Base-by-base conservation (phyloP, 2,113 vertebrate genomes). In the Epinephelus moara region DNA sequence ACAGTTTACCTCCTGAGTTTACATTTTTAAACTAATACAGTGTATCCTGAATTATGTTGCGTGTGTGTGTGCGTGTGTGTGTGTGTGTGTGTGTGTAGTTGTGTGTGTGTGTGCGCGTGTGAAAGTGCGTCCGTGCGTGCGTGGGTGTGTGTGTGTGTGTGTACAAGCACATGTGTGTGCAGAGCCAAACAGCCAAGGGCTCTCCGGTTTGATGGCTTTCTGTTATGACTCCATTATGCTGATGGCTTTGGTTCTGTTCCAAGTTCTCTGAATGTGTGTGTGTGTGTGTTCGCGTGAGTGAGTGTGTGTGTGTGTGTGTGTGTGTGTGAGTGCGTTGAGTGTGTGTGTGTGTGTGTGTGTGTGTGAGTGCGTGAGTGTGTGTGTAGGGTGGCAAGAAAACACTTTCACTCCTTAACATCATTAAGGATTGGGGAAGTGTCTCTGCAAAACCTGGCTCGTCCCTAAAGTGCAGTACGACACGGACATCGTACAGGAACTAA, bases 211-310 rank as follows among this genome's bases (percentile, higher is more conserved):
- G 90, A 90, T 89, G 85, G 81, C n/a, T 89, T 68, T 76, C 81
- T 85, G 84, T 89, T 89, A 84, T 90, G 89, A 84, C 82, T 90
- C 89, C 85, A 94, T 95, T 93, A 94, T 91, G 87, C 90, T 93
- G 89, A 93, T 86, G 85, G 89, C 88, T 92, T 90, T 92, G 93
- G 92, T 91, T 86, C 83, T 12, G 61, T 88, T 94, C 94, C 94
- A 93, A 84, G 81, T 84, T 87, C 55, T 78, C 66, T 75, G 11
- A 4, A 21, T 61, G 15, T 75, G 69, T 61, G 70, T 75, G 69
- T 61, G 70, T 64, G 60, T 60, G 55, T 60, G 19, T 66, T 23
- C 64, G 63, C 55, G 45, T 42, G 40, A 9, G 40, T 42, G 40
- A 0, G 40, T 42, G 40, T 42, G 63, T 45, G 11, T 27, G 27